Evolutionary conservation across 2,888 invertebrate genomes (phyloP).

Genomic region (Acleris sparsana): DNA sequence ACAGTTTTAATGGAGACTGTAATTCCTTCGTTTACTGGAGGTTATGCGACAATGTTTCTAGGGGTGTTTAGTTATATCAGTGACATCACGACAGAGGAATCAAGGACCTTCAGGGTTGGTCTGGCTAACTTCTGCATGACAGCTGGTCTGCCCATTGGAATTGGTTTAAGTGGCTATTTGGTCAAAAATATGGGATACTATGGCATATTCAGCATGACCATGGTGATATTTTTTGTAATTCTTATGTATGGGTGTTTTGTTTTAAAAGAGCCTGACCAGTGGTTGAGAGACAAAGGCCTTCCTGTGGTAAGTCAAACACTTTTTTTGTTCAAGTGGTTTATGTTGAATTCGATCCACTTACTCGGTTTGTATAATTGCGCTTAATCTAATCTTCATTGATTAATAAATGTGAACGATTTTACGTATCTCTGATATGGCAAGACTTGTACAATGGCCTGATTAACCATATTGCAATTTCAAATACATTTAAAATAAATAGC

Average conservation of each 20-base stretch:
- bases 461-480: too few species aligned
- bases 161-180: constrained; percentile 80
- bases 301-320: constrained; percentile 61
- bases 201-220: constrained; percentile 70
- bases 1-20: constrained; percentile 81
- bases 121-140: constrained; percentile 85
- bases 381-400: too few species aligned
- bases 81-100: constrained; percentile 83
- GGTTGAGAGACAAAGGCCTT: constrained; percentile 61
- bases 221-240: constrained; percentile 80
- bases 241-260: constrained; percentile 88
- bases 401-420: too few species aligned
- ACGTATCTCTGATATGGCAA: too few species aligned
- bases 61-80: constrained; percentile 86
- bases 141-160: constrained; percentile 82
- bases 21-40: constrained; percentile 79
- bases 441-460: too few species aligned
- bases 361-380: too few species aligned
- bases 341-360: neutral
- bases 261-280: constrained; percentile 85
- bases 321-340: neutral
- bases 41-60: constrained; percentile 83
- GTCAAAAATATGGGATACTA: constrained; percentile 72
- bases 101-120: constrained; percentile 85
- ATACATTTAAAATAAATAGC: too few species aligned